Percentiles rank a stretch among this genome's conserved stretches.
Conservation (phyloP, 2,888 invertebrate genomes). For the Nymphalis polychloros region DNA sequence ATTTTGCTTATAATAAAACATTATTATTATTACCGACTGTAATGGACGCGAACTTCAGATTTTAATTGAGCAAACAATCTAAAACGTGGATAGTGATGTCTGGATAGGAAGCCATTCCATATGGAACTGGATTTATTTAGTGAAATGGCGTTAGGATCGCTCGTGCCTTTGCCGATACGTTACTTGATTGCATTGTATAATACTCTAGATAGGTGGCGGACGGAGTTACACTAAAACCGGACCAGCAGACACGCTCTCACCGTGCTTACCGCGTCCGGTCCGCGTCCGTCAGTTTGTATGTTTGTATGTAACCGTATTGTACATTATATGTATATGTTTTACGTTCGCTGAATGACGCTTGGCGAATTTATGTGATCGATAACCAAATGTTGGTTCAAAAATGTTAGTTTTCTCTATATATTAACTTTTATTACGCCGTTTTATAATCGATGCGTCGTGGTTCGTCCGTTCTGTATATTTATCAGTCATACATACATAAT, state of each 20-base stretch:
- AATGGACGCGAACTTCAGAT: no score
- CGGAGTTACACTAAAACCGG: not conserved
- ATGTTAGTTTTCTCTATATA: slow-evolving; percentile 34
- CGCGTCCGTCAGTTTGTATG: slow-evolving; percentile 10
- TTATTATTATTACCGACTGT: no score
- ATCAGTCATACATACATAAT: not conserved
- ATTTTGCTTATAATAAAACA: no score
- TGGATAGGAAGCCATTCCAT: not conserved
- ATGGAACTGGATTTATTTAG: not conserved
- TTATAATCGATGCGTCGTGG: slow-evolving; percentile 14
- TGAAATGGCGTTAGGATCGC: slow-evolving; percentile 8
- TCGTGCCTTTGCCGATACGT: slow-evolving; percentile 14
- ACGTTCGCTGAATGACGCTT: slow-evolving; percentile 26
- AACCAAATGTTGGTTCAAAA: slow-evolving; percentile 42
- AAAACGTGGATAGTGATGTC: not conserved
- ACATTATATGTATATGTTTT: slow-evolving; percentile 31
- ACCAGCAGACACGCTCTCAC: not conserved
- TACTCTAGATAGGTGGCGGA: slow-evolving; percentile 12
- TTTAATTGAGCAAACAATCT: not conserved
- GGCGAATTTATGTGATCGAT: slow-evolving; percentile 35
- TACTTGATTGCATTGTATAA: slow-evolving; percentile 13
- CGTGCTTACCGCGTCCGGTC: not conserved
- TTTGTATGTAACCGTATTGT: slow-evolving; percentile 21
- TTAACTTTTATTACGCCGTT: slow-evolving; percentile 14
- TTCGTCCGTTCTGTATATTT: not conserved